Evolutionary conservation across 2,888 invertebrate genomes (phyloP).

Genomic region (Leptura quadrifasciata): DNA sequence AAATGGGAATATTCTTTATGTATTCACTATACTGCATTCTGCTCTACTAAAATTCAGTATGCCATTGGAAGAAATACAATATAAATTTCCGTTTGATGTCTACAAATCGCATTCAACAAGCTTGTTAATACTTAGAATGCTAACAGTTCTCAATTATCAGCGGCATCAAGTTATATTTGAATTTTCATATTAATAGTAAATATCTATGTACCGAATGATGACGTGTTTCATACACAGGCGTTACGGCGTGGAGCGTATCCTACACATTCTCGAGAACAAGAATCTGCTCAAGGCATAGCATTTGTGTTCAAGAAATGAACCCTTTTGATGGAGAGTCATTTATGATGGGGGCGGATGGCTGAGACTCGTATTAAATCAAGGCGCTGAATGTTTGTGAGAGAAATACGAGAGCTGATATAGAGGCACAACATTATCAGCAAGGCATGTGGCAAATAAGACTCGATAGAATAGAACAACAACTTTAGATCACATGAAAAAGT

Average conservation of each 20-base stretch:
- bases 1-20: too few relatives aligned
- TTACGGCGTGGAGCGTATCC: background rate
- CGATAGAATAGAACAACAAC: background rate
- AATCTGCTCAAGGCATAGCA: background rate
- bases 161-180: background rate
- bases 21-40: too few relatives aligned
- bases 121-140: too few relatives aligned
- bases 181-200: background rate
- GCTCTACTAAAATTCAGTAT: too few relatives aligned
- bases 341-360: background rate
- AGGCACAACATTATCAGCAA: background rate
- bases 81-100: too few relatives aligned
- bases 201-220: background rate
- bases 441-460: background rate
- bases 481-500: background rate
- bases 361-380: background rate
- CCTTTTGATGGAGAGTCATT: background rate
- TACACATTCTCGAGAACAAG: background rate
- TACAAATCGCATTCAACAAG: too few relatives aligned
- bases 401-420: background rate
- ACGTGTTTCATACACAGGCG: background rate
- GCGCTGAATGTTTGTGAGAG: background rate
- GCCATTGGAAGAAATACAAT: too few relatives aligned
- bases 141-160: background rate
- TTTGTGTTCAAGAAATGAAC: background rate